These are phyloP conservation scores for Leptestheria dahalacensis DNA, from an alignment of 1,140 invertebrate genomes.

Conservation along the genomic window DNA sequence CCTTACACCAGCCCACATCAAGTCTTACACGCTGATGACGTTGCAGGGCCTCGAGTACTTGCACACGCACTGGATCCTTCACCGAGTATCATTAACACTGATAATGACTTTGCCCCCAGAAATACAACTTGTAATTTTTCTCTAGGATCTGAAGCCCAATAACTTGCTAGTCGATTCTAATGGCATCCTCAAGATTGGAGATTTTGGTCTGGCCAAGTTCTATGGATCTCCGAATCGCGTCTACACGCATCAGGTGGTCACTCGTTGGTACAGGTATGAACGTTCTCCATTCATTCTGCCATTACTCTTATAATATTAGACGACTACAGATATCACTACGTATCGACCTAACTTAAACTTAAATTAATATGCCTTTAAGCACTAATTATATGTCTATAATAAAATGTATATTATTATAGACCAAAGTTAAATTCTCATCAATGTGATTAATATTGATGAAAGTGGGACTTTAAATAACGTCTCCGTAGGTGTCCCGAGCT, in stretches of 20 bases:
- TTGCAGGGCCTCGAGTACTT: slow-evolving; percentile 88
- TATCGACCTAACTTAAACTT: background rate
- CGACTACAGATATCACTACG: background rate
- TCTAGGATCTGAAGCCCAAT: slow-evolving; percentile 91
- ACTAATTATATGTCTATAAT: too few species aligned
- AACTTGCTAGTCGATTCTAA: slow-evolving; percentile 87
- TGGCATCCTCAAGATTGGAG: slow-evolving; percentile 89
- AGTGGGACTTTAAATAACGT: slow-evolving; percentile 18
- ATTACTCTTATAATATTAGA: too few species aligned
- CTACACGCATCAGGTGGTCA: slow-evolving; percentile 98
- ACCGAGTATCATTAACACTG: slow-evolving; percentile 42
- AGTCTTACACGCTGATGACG: slow-evolving; percentile 91
- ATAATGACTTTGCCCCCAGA: background rate
- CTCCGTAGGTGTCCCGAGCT: slow-evolving; percentile 82
- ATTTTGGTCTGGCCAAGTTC: slow-evolving; percentile 96
- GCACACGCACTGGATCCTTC: slow-evolving; percentile 91
- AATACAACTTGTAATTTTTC: slow-evolving; percentile 18
- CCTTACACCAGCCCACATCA: slow-evolving; percentile 82
- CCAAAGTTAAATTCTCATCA: too few species aligned
- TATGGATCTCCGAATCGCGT: slow-evolving; percentile 91
- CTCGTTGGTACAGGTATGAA: slow-evolving; percentile 77
- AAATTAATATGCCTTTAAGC: background rate
- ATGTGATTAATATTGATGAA: background rate
- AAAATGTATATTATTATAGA: too few species aligned
- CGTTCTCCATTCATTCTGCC: too few species aligned